Conservation (phyloP, 2,797 vertebrate species). For the Xiphophorus birchmanni region DNA sequence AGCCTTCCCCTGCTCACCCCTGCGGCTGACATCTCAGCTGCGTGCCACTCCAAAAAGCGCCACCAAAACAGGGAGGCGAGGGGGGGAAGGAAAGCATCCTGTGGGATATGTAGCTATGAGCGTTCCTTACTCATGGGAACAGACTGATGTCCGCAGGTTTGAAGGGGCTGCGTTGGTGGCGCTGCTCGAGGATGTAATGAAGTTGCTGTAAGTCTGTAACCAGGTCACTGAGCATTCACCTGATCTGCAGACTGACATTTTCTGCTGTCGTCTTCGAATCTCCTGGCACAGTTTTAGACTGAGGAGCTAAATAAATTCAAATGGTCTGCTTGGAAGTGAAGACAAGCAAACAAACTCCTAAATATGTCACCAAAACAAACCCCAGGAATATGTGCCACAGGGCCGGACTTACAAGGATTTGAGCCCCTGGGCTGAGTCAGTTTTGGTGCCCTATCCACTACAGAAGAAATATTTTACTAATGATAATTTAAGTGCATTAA, state of each 20-base stretch:
- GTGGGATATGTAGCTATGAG: conserved; percentile 58
- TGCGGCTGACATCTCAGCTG: conserved; percentile 66
- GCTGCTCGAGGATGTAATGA: conserved; percentile 58
- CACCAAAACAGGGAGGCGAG: not conserved
- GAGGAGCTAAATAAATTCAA: not conserved
- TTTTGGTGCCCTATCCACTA: too few species aligned
- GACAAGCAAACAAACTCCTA: not conserved
- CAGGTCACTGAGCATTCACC: conserved; percentile 77
- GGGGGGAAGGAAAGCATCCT: conserved; percentile 37
- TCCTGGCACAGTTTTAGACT: conserved; percentile 6
- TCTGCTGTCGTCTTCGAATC: conserved; percentile 27
- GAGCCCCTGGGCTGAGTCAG: too few species aligned
- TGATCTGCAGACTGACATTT: conserved; percentile 69
- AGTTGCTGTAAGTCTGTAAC: conserved; percentile 62
- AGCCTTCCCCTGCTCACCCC: conserved; percentile 36
- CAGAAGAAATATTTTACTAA: too few species aligned
- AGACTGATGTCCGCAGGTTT: conserved; percentile 56
- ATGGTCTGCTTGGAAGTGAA: not conserved
- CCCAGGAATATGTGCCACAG: not conserved
- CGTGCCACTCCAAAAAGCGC: conserved; percentile 31
- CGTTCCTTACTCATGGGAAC: conserved; percentile 56
- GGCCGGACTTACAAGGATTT: too few species aligned
- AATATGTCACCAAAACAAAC: not conserved
- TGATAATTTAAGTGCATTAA: too few species aligned
- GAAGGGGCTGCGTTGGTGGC: conserved; percentile 47